Conservation (phyloP, 2,797 vertebrate genomes). For the Acrocephalus scirpaceus region DNA sequence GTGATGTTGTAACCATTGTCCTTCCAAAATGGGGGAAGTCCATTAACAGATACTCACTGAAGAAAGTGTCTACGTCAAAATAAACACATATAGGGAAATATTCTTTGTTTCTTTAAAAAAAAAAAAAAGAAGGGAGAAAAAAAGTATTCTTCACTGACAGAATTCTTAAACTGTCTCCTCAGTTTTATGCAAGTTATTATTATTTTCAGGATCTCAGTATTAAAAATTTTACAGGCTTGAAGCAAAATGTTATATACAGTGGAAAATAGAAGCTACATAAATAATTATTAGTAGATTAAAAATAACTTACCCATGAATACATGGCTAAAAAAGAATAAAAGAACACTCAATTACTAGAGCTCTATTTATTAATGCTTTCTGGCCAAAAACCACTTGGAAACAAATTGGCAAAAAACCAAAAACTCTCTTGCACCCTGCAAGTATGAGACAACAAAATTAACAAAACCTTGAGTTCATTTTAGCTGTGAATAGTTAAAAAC, state of each 20-base stretch:
- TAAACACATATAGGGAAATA: background rate
- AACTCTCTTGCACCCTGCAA: background rate
- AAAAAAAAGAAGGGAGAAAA: background rate
- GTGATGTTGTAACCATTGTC: background rate
- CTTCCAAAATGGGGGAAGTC: background rate
- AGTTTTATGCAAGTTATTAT: background rate
- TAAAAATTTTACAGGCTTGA: background rate
- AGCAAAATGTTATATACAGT: slow-evolving; percentile 19
- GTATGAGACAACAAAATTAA: slow-evolving; percentile 32
- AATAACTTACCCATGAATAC: slow-evolving; percentile 52
- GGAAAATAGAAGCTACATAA: slow-evolving; percentile 55
- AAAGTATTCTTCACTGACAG: background rate
- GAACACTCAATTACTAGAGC: background rate
- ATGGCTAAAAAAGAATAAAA: background rate
- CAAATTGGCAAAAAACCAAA: slow-evolving; percentile 47
- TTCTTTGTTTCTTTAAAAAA: background rate
- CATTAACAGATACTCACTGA: background rate
- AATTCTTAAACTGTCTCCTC: background rate
- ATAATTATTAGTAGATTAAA: slow-evolving; percentile 64
- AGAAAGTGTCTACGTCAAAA: background rate
- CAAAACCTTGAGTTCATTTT: background rate
- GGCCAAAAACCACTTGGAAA: slow-evolving; percentile 59
- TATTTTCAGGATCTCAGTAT: background rate
- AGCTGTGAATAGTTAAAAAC: background rate
- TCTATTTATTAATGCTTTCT: slow-evolving; percentile 61